Percentiles rank a stretch among this genome's conserved stretches.
These are phyloP conservation scores for Bombyx mandarina DNA, from an alignment of 1,140 invertebrate species.

Conservation along the genomic window DNA sequence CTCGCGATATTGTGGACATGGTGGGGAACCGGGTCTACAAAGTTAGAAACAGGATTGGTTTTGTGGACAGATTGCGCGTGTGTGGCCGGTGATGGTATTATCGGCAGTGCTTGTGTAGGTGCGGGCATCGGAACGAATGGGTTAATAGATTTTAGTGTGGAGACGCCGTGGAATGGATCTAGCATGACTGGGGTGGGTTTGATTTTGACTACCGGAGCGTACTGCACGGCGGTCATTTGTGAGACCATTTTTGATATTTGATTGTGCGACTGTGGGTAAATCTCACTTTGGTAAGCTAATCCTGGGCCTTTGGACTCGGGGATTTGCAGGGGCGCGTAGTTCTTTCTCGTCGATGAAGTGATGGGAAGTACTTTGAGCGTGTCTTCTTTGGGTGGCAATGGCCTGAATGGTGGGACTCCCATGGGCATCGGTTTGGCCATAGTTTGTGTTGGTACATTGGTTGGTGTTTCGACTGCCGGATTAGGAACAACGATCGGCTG, in stretches of 20 bases:
- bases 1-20: slow-evolving; percentile 52
- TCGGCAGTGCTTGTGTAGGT: slow-evolving; percentile 48
- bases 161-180: slow-evolving; percentile 58
- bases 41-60: slow-evolving; percentile 58
- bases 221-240: slow-evolving; percentile 54
- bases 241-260: slow-evolving; percentile 59
- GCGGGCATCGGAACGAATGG: slow-evolving; percentile 59
- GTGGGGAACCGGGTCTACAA: slow-evolving; percentile 61
- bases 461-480: slow-evolving; percentile 25
- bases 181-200: slow-evolving; percentile 51
- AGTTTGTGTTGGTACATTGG: slow-evolving; percentile 46
- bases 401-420: slow-evolving; percentile 81
- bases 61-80: slow-evolving; percentile 38
- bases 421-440: slow-evolving; percentile 69
- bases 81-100: slow-evolving; percentile 45
- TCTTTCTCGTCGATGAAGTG: slow-evolving; percentile 38
- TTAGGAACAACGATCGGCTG: slow-evolving; percentile 44
- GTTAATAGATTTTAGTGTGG: slow-evolving; percentile 59
- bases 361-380: slow-evolving; percentile 60
- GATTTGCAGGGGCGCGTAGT: slow-evolving; percentile 39
- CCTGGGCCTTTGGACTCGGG: slow-evolving; percentile 45
- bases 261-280: slow-evolving; percentile 42
- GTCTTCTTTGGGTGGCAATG: slow-evolving; percentile 76
- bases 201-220: slow-evolving; percentile 31
- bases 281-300: slow-evolving; percentile 59